phyloP scores from a whole-genome alignment of 2,797 vertebrate genomes.

The Sebastes goodei region DNA sequence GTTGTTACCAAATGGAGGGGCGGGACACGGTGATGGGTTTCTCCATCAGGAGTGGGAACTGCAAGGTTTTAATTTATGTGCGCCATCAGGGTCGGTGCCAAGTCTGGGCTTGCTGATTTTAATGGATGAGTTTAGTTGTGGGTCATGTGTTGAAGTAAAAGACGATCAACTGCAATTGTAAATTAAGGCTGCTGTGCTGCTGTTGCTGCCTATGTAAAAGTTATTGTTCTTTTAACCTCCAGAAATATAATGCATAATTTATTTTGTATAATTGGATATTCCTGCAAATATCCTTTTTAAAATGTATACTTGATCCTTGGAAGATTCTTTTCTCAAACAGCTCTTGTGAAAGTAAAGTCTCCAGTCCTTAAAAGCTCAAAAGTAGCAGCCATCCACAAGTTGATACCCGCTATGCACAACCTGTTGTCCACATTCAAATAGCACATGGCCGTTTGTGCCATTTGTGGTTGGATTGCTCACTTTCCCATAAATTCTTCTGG shows the following conservation, averaged over 20 bases:
- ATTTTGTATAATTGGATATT: not conserved
- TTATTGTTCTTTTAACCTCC: slow-evolving; percentile 2
- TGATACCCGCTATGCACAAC: slow-evolving; percentile 15
- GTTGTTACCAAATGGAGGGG: slow-evolving; percentile 36
- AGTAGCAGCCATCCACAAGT: slow-evolving; percentile 1
- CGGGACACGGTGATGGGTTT: slow-evolving; percentile 35
- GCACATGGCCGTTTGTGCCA: slow-evolving; percentile 10
- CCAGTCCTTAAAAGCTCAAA: slow-evolving; percentile 8
- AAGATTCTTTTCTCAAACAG: not conserved
- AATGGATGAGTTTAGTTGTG: slow-evolving; percentile 23
- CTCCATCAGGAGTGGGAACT: slow-evolving; percentile 28
- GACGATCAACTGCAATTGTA: not conserved
- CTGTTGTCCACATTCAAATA: slow-evolving; percentile 44
- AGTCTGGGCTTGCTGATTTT: slow-evolving; percentile 10
- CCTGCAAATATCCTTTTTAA: slow-evolving; percentile 7
- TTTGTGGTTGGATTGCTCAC: slow-evolving; percentile 53
- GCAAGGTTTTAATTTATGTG: slow-evolving; percentile 39
- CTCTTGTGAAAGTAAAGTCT: slow-evolving; percentile 6
- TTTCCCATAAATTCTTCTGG: slow-evolving; percentile 52
- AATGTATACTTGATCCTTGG: not conserved
- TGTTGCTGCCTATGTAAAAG: not conserved
- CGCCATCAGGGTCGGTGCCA: slow-evolving; percentile 31
- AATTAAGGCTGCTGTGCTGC: not conserved
- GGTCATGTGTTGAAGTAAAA: slow-evolving; percentile 23
- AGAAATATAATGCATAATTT: not conserved